Base-by-base conservation (phyloP, 2,888 invertebrate species). In the Argyresthia goedartella region DNA sequence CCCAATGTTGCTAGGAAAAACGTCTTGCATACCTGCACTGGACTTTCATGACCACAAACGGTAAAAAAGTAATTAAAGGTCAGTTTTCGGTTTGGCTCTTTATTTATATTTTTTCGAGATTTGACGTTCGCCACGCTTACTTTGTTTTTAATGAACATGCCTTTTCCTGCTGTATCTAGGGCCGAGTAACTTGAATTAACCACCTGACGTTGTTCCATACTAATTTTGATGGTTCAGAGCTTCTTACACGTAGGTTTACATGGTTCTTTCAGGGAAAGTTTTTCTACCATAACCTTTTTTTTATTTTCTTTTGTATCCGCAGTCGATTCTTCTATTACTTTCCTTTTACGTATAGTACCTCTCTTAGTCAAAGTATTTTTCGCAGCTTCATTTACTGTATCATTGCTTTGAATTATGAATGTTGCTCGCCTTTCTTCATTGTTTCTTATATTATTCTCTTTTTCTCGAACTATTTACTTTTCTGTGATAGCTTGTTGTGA, bases 21-120 rank as follows among this genome's bases (percentile, higher is more conserved):
- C 25, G 47, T 47, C 47, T 47, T 47, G 47, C 47, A 47, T 15
- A 47, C 47, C 47, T 47, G 47, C 47, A 47, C 47, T 47, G 47
- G 47, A 47, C n/a, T 47, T 47, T 47, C n/a, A 16, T 16, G 15
- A 10, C 47, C 47, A 15, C 25, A n/a, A 25, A 47, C 47, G 25
- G 47, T 47, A 47, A 47, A 47, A 47, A 47, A 47, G 16, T 47
- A 47, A 47, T 33, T 47, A n/a, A n/a, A n/a, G n/a, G n/a, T n/a
- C n/a, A n/a, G n/a, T n/a, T n/a, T n/a, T n/a, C n/a, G n/a, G n/a
- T n/a, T n/a, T n/a, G n/a, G n/a, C n/a, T n/a, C n/a, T n/a, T n/a
- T n/a, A n/a, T n/a, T n/a, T n/a, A n/a, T n/a, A n/a, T n/a, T n/a
- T n/a, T n/a, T n/a, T n/a, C n/a, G n/a, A n/a, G n/a, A n/a, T n/a